These are phyloP conservation scores for Eleginops maclovinus DNA, from an alignment of 2,113 vertebrate genomes.

Conservation along the genomic window DNA sequence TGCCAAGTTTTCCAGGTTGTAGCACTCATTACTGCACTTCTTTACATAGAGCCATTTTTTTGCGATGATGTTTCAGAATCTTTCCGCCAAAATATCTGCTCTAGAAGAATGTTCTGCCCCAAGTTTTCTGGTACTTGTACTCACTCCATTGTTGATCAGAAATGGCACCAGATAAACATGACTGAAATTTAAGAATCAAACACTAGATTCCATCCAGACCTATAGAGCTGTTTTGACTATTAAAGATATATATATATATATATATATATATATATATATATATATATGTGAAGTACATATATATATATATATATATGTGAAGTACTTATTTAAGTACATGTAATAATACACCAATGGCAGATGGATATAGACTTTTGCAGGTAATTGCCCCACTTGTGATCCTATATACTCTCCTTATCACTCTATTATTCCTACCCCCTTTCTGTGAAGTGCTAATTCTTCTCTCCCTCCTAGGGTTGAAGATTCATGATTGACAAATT, in stretches of 20 bases:
- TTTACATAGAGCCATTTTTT: no score
- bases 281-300: no score
- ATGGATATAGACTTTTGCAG: neutral
- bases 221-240: neutral
- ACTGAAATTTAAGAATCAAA: no score
- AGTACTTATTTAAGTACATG: conserved; percentile 1
- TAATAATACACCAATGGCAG: no score
- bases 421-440: neutral
- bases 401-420: neutral
- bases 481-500: no score
- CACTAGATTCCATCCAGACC: neutral
- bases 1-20: no score
- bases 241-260: no score
- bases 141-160: neutral
- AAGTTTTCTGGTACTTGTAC: neutral
- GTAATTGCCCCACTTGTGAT: neutral
- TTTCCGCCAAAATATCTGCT: neutral
- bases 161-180: neutral
- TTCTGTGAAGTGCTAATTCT: neutral
- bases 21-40: no score
- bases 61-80: no score
- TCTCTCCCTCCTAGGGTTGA: neutral
- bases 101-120: neutral
- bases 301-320: no score
- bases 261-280: no score